Evolutionary conservation across 2,797 vertebrate species (phyloP).

Genomic region (Fistularia tabacaria): DNA sequence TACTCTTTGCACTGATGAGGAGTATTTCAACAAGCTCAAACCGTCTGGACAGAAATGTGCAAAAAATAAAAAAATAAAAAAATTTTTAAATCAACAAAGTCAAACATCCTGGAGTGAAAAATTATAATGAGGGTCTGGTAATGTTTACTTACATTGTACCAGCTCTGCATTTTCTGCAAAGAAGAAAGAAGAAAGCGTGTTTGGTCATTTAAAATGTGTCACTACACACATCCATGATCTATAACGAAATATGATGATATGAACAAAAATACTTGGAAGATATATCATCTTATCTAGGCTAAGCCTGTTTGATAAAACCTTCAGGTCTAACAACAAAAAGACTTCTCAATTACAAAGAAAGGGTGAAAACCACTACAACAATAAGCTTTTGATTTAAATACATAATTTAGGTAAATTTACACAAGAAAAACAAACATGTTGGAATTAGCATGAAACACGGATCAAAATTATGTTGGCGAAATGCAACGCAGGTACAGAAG

Average conservation of each 20-base stretch:
- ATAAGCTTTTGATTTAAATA: too few species aligned
- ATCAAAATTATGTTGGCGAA: background rate
- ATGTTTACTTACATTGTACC: slow-evolving; percentile 88
- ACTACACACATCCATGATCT: too few species aligned
- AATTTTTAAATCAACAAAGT: slow-evolving; percentile 2
- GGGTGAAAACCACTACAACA: background rate
- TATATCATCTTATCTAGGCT: background rate
- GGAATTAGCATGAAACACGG: too few species aligned
- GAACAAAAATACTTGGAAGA: too few species aligned
- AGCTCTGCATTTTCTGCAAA: slow-evolving; percentile 94
- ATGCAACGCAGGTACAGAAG: background rate
- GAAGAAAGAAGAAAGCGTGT: slow-evolving; percentile 36
- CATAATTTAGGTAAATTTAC: too few species aligned
- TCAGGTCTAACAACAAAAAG: slow-evolving; percentile 6
- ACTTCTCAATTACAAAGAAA: slow-evolving; percentile 27
- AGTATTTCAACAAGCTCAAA: too few species aligned
- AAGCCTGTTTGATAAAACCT: background rate
- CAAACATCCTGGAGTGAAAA: slow-evolving; percentile 13
- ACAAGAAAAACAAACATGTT: too few species aligned
- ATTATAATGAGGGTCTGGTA: slow-evolving; percentile 4
- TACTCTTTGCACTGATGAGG: too few species aligned
- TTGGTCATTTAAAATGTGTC: background rate
- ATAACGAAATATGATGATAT: too few species aligned
- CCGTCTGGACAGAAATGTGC: too few species aligned
- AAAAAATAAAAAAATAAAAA: too few species aligned